Base-by-base conservation (phyloP, 2,797 vertebrate species). In the Leucoraja ocellata region DNA sequence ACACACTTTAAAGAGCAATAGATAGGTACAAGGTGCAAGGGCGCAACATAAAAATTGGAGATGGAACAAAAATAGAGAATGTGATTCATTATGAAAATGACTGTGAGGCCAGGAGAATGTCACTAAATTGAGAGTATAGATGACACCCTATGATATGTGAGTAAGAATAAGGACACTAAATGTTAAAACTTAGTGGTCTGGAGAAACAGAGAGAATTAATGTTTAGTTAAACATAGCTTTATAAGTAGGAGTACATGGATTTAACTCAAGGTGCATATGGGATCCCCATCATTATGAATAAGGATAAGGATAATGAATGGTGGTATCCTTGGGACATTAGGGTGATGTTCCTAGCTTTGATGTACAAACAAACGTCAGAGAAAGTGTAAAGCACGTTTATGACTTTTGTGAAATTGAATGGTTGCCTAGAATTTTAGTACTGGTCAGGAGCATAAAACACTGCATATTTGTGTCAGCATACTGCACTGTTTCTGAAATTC, bases 1-100 rank as follows among this genome's bases (percentile, higher is more conserved):
- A 65, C 6, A 1, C 84, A 68, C 28, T 65, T 65, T 65, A 65
- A 88, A 68, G 61, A 65, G 32, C 16, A 88, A 63, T 16, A 16
- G n/a, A 65, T 32, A 18, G 61, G 61, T n/a, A 63, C 84, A 65
- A n/a, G 2, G 4, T 18, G 2, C n/a, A 46, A 83, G 81, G 21
- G 10, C 81, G 25, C 9, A 61, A 7, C 25, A 63, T 84, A 13
- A 63, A 32, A 13, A 18, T 14, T 86, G n/a, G 16, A n/a, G 61
- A 8, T 9, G 61, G 28, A 63, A 88, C 84, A 65, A 65, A 88
- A 65, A 65, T 65, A 65, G 5, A n/a, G 5, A n/a, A 7, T 65
- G 84, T 65, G 61, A 88, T 88, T 65, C 32, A 88, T 88, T 84
- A 28, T 88, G 46, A 83, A 58, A 54, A 61, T 83, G 46, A 25